Evolutionary conservation across 2,888 invertebrate genomes (phyloP).

Genomic region (Scaeva pyrastri): DNA sequence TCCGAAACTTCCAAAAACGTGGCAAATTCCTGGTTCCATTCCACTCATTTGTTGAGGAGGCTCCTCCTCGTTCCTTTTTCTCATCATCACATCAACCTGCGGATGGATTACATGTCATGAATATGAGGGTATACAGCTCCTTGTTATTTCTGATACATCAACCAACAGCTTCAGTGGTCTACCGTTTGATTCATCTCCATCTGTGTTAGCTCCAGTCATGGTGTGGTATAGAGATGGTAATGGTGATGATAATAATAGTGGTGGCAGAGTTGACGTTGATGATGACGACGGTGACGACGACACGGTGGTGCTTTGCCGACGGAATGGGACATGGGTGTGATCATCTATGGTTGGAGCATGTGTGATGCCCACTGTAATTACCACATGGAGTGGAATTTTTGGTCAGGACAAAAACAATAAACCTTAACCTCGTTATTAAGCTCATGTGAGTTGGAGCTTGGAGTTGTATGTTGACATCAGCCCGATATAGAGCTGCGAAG

Average conservation of each 20-base stretch:
- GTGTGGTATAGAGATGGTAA: slow-evolving; percentile 43
- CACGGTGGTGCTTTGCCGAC: slow-evolving; percentile 43
- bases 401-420: slow-evolving; percentile 73
- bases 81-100: slow-evolving; percentile 64
- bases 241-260: slow-evolving; percentile 52
- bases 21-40: slow-evolving; percentile 34
- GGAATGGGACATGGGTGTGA: slow-evolving; percentile 47
- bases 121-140: slow-evolving; percentile 52
- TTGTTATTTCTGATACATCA: slow-evolving; percentile 62
- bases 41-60: no score
- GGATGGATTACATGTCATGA: slow-evolving; percentile 75
- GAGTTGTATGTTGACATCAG: slow-evolving; percentile 53
- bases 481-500: slow-evolving; percentile 33
- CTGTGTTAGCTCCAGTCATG: slow-evolving; percentile 21
- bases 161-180: slow-evolving; percentile 10
- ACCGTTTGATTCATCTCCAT: slow-evolving; percentile 24
- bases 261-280: slow-evolving; percentile 57
- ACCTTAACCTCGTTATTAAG: slow-evolving; percentile 57
- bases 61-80: slow-evolving; percentile 34
- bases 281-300: slow-evolving; percentile 59
- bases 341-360: slow-evolving; percentile 50
- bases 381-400: slow-evolving; percentile 71
- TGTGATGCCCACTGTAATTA: slow-evolving; percentile 74
- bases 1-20: slow-evolving; percentile 65
- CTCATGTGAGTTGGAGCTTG: slow-evolving; percentile 17